phyloP scores from a whole-genome alignment of 2,797 vertebrate species.

The Sebastes cheni region DNA sequence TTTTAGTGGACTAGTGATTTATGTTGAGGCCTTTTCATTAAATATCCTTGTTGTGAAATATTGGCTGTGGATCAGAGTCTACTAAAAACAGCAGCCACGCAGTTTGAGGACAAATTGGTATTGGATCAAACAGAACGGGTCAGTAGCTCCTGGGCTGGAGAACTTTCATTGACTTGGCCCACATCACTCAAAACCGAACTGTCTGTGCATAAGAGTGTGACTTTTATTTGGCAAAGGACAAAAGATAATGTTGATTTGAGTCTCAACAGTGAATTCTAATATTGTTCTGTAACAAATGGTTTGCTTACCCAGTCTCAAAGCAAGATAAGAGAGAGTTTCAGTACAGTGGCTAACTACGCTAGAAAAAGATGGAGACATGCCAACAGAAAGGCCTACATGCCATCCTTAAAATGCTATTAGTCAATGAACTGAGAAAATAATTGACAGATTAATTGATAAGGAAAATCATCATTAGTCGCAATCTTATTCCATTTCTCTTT shows the following conservation, averaged over 20 bases:
- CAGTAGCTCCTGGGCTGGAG: slow-evolving; percentile 19
- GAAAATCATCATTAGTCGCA: neutral
- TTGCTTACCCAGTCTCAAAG: neutral
- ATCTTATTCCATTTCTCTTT: too few relatives aligned
- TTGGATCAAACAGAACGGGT: slow-evolving; percentile 30
- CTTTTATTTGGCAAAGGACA: slow-evolving; percentile 1
- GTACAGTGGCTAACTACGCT: neutral
- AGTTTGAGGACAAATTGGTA: slow-evolving; percentile 38
- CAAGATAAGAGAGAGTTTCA: neutral
- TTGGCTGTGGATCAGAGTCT: slow-evolving; percentile 4
- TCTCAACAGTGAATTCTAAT: neutral
- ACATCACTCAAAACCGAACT: slow-evolving; percentile 8
- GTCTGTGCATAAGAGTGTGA: slow-evolving; percentile 12
- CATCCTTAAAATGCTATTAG: neutral
- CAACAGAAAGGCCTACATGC: neutral
- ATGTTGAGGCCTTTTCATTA: slow-evolving; percentile 5
- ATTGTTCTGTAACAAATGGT: neutral
- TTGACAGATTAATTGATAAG: neutral
- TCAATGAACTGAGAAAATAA: neutral
- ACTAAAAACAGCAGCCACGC: slow-evolving; percentile 9
- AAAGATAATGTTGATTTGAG: neutral
- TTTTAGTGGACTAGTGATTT: neutral
- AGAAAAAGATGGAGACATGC: neutral
- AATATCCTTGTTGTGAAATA: slow-evolving; percentile 3
- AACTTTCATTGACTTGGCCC: neutral